phyloP scores from a whole-genome alignment of 2,113 vertebrate species.

The Cavia aperea region DNA sequence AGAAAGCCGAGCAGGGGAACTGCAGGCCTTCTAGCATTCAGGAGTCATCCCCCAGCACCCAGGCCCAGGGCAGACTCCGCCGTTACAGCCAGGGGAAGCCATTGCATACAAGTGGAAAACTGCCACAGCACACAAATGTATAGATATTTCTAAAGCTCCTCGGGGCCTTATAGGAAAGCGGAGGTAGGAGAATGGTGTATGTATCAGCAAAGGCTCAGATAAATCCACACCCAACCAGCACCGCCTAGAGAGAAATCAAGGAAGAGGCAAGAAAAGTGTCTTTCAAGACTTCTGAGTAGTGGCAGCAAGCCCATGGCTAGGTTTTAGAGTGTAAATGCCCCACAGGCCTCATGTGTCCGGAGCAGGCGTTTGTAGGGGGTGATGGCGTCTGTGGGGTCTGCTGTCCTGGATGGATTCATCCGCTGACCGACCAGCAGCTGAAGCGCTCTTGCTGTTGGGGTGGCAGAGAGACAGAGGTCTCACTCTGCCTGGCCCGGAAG shows the following conservation, averaged over 20 bases:
- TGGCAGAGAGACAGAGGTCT: background rate
- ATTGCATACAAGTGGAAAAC: slow-evolving; percentile 43
- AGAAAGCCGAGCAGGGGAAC: background rate
- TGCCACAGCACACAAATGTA: slow-evolving; percentile 53
- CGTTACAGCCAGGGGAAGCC: slow-evolving; percentile 27
- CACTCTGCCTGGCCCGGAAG: background rate
- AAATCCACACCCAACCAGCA: slow-evolving; percentile 31
- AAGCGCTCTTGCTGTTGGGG: background rate
- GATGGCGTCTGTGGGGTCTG: background rate
- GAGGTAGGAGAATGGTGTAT: background rate
- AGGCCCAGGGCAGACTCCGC: slow-evolving; percentile 16
- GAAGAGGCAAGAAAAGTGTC: slow-evolving; percentile 38
- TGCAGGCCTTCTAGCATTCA: background rate
- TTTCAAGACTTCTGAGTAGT: background rate
- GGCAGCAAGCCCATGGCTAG: background rate
- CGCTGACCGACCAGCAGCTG: background rate
- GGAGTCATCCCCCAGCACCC: background rate
- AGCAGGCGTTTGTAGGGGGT: background rate
- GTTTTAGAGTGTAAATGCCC: background rate
- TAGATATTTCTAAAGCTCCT: slow-evolving; percentile 37
- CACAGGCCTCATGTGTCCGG: background rate
- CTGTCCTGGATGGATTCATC: background rate
- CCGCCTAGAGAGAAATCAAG: slow-evolving; percentile 39
- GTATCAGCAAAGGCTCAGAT: slow-evolving; percentile 42
- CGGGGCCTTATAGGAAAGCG: background rate